A percentile compares a stretch with the other conserved stretches of the same genome.
These are phyloP conservation scores for Coecobrya sp. DNA, from an alignment of 2,888 invertebrate species.

Conservation along the genomic window DNA sequence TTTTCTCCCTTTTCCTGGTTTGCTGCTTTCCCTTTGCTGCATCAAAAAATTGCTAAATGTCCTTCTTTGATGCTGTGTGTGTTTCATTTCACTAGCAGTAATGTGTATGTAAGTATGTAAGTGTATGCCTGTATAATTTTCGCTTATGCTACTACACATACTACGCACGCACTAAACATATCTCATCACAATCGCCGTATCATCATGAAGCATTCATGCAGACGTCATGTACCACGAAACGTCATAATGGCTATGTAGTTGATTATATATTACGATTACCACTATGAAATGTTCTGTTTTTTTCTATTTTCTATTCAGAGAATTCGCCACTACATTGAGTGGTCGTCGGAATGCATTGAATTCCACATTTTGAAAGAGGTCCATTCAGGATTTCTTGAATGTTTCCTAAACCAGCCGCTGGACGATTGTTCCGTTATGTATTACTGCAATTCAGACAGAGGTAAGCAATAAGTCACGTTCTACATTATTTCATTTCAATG, in stretches of 20 bases:
- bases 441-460: constrained; percentile 85
- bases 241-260: background rate
- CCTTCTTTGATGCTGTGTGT: background rate
- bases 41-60: background rate
- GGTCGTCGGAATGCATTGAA: constrained; percentile 92
- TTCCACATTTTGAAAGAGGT: constrained; percentile 92
- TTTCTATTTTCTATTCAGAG: constrained; percentile 87
- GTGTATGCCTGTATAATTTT: background rate
- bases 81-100: background rate
- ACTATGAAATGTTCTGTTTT: background rate
- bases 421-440: constrained; percentile 86
- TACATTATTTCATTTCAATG: background rate
- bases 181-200: background rate
- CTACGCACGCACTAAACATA: background rate
- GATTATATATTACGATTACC: background rate
- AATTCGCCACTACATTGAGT: constrained; percentile 92
- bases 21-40: background rate
- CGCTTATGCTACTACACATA: background rate
- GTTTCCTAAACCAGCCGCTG: constrained; percentile 89
- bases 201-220: background rate
- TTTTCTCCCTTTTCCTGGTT: constrained; percentile 55
- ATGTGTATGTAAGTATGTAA: background rate
- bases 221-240: background rate
- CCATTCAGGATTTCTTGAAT: constrained; percentile 91
- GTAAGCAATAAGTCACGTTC: constrained; percentile 71